Conservation (phyloP, 2,888 invertebrate species). For the Callyntrura sp. region DNA sequence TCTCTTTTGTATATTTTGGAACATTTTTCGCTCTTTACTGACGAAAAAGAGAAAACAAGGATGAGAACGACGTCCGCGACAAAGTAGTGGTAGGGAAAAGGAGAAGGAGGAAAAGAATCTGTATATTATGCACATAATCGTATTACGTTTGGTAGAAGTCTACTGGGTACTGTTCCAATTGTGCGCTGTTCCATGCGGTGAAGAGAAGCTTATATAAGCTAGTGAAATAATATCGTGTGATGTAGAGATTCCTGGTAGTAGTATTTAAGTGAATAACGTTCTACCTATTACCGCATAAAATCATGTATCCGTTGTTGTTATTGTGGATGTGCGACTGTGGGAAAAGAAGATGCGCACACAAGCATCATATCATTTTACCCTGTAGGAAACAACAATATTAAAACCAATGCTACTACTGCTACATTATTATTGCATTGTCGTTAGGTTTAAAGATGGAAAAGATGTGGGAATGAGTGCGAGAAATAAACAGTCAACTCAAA, state of each 20-base stretch:
- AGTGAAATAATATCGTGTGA: conserved; percentile 4
- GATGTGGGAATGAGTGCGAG: conserved; percentile 38
- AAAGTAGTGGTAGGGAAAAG: conserved; percentile 2
- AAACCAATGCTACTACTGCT: conserved; percentile 50
- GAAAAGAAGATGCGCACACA: not conserved
- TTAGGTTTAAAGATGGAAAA: conserved; percentile 39
- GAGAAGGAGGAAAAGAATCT: conserved; percentile 50
- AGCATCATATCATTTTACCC: conserved; percentile 20
- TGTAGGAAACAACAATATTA: conserved; percentile 41
- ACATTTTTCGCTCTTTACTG: conserved; percentile 68
- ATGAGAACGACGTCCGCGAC: conserved; percentile 23
- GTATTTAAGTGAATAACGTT: conserved; percentile 12
- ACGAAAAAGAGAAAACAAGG: conserved; percentile 39
- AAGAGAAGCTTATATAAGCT: conserved; percentile 20
- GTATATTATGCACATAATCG: conserved; percentile 77
- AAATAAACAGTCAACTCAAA: conserved; percentile 12
- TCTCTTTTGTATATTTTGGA: conserved; percentile 63
- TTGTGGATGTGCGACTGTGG: conserved; percentile 13
- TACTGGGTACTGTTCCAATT: conserved; percentile 76
- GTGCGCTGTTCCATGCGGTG: conserved; percentile 74
- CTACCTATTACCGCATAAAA: conserved; percentile 27
- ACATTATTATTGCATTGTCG: conserved; percentile 46
- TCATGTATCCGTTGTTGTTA: not conserved
- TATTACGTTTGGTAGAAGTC: conserved; percentile 73
- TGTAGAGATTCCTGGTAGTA: not conserved